Evolutionary conservation across 2,113 vertebrate genomes (phyloP).

Genomic region (Aptenodytes forsteri): DNA sequence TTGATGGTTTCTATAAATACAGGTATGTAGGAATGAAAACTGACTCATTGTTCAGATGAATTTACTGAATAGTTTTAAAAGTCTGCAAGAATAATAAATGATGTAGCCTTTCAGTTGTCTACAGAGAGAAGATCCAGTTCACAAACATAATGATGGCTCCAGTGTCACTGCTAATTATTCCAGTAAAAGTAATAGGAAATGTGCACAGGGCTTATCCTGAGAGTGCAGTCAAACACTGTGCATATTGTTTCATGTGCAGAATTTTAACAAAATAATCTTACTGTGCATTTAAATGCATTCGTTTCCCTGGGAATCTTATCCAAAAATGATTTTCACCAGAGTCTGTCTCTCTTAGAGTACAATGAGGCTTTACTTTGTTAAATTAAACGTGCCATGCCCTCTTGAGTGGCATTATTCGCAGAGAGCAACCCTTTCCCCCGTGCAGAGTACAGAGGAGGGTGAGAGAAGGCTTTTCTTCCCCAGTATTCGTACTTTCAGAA

Average conservation of each 20-base stretch:
- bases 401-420: neutral
- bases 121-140: neutral
- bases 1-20: constrained; percentile 26
- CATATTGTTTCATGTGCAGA: neutral
- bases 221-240: neutral
- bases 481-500: neutral
- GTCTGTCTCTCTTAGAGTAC: neutral
- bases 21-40: neutral
- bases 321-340: neutral
- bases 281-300: neutral
- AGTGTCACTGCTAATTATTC: neutral
- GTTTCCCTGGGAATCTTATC: neutral
- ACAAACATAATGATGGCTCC: neutral
- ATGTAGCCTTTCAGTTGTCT: neutral
- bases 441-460: neutral
- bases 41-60: neutral
- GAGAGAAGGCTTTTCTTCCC: neutral
- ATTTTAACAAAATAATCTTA: neutral
- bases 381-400: neutral
- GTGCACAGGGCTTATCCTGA: neutral
- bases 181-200: neutral
- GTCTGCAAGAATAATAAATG: neutral
- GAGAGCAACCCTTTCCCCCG: neutral
- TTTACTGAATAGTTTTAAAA: neutral
- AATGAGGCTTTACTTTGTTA: neutral